Evolutionary conservation across 2,888 invertebrate genomes (phyloP).

Genomic region (Hylaea fasciaria): DNA sequence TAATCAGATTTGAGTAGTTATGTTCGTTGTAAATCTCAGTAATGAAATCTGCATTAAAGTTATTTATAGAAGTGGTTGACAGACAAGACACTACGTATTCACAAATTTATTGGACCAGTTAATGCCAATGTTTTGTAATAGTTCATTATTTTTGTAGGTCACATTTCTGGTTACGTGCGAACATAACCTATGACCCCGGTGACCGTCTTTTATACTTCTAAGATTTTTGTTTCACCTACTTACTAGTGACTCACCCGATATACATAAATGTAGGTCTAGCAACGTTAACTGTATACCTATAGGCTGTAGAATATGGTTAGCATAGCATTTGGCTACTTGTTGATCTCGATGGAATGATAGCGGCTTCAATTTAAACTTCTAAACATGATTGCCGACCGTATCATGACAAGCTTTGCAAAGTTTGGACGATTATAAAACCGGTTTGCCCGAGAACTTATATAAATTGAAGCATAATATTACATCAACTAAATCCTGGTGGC

Average conservation of each 20-base stretch:
- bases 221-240: constrained; percentile 24
- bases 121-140: constrained; percentile 31
- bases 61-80: constrained; percentile 20
- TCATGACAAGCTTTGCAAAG: too few relatives aligned
- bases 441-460: too few relatives aligned
- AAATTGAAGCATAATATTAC: too few relatives aligned
- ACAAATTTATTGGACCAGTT: constrained; percentile 29
- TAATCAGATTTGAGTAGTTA: constrained; percentile 13
- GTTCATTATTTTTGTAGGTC: constrained; percentile 29
- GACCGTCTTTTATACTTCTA: constrained; percentile 19
- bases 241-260: constrained; percentile 12
- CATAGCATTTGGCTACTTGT: neutral
- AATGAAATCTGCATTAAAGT: constrained; percentile 16
- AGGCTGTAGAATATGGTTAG: neutral
- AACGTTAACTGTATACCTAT: neutral
- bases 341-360: neutral
- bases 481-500: too few relatives aligned
- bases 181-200: constrained; percentile 30
- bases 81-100: constrained; percentile 17
- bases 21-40: constrained; percentile 7
- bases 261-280: neutral
- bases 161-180: constrained; percentile 28
- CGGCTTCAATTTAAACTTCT: too few relatives aligned
- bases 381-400: too few relatives aligned
- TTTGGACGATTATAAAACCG: too few relatives aligned